Conservation (phyloP, 2,888 invertebrate genomes). For the Fragum sueziense region DNA sequence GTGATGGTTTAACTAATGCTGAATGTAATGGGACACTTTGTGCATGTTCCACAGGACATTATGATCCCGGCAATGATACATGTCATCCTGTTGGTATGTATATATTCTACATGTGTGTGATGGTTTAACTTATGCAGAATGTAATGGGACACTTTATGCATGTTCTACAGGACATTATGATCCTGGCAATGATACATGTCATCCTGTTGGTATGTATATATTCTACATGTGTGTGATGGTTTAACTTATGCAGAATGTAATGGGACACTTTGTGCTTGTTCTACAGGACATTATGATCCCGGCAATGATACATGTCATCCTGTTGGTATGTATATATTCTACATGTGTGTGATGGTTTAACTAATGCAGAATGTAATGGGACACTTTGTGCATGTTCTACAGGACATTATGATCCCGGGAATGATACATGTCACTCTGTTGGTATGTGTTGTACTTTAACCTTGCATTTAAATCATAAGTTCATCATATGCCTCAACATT, state of each 20-base stretch:
- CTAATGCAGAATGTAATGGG: background rate
- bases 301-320: too few relatives aligned
- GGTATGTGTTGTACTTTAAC: too few relatives aligned
- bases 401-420: slow-evolving; percentile 2
- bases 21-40: slow-evolving; percentile 7
- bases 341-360: slow-evolving; percentile 13
- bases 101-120: background rate
- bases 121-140: background rate
- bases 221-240: background rate
- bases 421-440: background rate
- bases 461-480: too few relatives aligned
- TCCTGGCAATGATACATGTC: background rate
- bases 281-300: too few relatives aligned
- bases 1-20: background rate
- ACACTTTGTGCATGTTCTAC: background rate
- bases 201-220: background rate
- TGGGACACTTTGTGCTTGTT: too few relatives aligned
- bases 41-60: background rate
- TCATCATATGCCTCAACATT: too few relatives aligned
- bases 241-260: background rate
- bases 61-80: slow-evolving; percentile 5
- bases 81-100: background rate
- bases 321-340: background rate
- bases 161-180: slow-evolving; percentile 7
- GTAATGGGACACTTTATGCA: background rate